These are phyloP conservation scores for Hirtodrosophila alboralis DNA, from an alignment of 2,888 invertebrate genomes.

Conservation along the genomic window DNA sequence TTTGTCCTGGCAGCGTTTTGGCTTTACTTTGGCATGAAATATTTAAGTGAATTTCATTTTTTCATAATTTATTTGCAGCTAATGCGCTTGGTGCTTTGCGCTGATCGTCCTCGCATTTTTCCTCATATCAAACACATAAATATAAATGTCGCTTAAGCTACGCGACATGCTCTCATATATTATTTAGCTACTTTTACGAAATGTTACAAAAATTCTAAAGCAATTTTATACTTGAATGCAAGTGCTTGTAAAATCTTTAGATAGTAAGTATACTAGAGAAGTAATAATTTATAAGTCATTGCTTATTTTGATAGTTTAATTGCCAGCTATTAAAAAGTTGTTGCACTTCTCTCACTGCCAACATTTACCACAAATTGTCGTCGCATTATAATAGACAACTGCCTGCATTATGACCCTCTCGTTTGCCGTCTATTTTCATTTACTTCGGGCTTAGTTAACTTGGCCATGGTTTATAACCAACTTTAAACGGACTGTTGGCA, in stretches of 20 bases:
- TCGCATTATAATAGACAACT: constrained; percentile 46
- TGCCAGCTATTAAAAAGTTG: constrained; percentile 71
- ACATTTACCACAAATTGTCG: constrained; percentile 52
- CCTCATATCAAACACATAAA: constrained; percentile 52
- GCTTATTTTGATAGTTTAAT: constrained; percentile 55
- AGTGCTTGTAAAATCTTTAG: too few relatives aligned
- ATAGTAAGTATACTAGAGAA: background rate
- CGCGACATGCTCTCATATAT: constrained; percentile 57
- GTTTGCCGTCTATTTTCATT: constrained; percentile 43
- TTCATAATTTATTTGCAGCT: constrained; percentile 69
- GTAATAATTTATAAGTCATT: constrained; percentile 31
- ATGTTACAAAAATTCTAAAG: constrained; percentile 13
- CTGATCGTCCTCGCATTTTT: constrained; percentile 57
- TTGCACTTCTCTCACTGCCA: constrained; percentile 49
- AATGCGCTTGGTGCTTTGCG: constrained; percentile 61
- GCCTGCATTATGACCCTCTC: constrained; percentile 32
- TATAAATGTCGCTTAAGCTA: constrained; percentile 59
- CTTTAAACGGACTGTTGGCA: constrained; percentile 16
- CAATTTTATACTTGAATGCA: constrained; percentile 4
- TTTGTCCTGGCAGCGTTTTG: constrained; percentile 29
- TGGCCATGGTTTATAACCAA: constrained; percentile 55
- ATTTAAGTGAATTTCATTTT: constrained; percentile 72
- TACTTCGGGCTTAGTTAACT: constrained; percentile 47
- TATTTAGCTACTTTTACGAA: constrained; percentile 52
- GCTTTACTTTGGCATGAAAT: constrained; percentile 60